A percentile compares a stretch with the other conserved stretches of the same genome.
phyloP scores from a whole-genome alignment of 2,113 vertebrate genomes.

The Dicaeum eximium region DNA sequence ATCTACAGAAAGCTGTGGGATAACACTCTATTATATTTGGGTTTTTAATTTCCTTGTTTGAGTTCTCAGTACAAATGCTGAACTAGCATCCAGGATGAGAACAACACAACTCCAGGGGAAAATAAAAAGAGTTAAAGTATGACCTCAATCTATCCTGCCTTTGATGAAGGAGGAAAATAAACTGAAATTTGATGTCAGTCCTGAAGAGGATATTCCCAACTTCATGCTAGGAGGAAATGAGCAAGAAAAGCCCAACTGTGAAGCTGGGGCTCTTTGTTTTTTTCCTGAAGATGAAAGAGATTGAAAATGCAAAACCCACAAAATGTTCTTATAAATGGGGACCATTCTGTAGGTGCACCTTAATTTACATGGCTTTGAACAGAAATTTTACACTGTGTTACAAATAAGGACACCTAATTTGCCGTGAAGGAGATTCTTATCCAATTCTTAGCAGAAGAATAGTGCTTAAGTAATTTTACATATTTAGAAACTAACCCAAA shows the following conservation, averaged over 20 bases:
- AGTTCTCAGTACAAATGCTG: constrained; percentile 15
- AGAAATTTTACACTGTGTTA: neutral
- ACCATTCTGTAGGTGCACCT: neutral
- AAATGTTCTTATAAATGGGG: neutral
- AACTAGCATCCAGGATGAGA: neutral
- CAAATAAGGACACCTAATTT: neutral
- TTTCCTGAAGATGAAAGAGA: neutral
- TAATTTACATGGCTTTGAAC: neutral
- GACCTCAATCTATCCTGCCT: constrained; percentile 14
- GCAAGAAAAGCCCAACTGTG: constrained; percentile 28
- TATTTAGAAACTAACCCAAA: constrained; percentile 33
- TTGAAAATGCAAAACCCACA: neutral
- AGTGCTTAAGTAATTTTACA: neutral
- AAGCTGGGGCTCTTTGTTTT: constrained; percentile 11
- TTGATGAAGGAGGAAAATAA: constrained; percentile 6
- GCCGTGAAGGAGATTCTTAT: neutral
- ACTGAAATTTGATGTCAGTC: constrained; percentile 12
- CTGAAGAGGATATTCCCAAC: constrained; percentile 16
- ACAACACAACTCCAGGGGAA: neutral
- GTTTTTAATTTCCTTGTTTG: neutral
- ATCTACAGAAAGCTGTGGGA: neutral
- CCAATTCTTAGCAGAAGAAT: neutral
- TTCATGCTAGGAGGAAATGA: constrained; percentile 7
- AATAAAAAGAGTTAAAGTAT: neutral
- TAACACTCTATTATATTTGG: neutral